Conservation (phyloP, 2,113 vertebrate species). For the Electrona antarctica region DNA sequence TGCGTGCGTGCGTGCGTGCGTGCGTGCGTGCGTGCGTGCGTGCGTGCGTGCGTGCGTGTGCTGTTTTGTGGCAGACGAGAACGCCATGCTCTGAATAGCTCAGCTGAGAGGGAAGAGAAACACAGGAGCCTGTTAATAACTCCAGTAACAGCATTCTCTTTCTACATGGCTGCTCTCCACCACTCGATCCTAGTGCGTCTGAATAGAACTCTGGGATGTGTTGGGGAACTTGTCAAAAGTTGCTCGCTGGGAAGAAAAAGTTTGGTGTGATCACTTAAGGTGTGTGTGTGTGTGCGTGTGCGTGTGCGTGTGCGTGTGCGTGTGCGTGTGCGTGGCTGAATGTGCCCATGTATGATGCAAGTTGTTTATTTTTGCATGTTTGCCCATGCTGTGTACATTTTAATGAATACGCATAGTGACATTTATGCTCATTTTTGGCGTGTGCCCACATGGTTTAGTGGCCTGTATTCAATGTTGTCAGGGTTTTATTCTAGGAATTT, state of each 20-base stretch:
- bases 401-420: too few relatives aligned
- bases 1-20: slow-evolving; percentile 61
- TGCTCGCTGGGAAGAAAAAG: slow-evolving; percentile 50
- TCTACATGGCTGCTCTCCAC: slow-evolving; percentile 73
- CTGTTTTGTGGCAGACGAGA: slow-evolving; percentile 66
- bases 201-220: slow-evolving; percentile 63
- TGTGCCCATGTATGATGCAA: background rate
- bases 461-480: slow-evolving; percentile 33
- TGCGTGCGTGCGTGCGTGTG: slow-evolving; percentile 61
- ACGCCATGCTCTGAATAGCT: slow-evolving; percentile 76
- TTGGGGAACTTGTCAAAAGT: slow-evolving; percentile 67
- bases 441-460: slow-evolving; percentile 9
- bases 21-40: slow-evolving; percentile 53
- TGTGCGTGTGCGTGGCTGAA: background rate
- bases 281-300: slow-evolving; percentile 5
- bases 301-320: background rate
- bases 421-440: slow-evolving; percentile 21
- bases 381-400: too few relatives aligned
- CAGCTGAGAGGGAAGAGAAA: slow-evolving; percentile 71
- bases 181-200: slow-evolving; percentile 52
- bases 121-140: slow-evolving; percentile 76
- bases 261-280: slow-evolving; percentile 42
- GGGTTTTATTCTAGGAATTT: slow-evolving; percentile 44
- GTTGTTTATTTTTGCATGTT: too few relatives aligned
- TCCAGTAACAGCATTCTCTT: slow-evolving; percentile 72